Conservation (phyloP, 2,888 invertebrate genomes). For the Unio delphinus region DNA sequence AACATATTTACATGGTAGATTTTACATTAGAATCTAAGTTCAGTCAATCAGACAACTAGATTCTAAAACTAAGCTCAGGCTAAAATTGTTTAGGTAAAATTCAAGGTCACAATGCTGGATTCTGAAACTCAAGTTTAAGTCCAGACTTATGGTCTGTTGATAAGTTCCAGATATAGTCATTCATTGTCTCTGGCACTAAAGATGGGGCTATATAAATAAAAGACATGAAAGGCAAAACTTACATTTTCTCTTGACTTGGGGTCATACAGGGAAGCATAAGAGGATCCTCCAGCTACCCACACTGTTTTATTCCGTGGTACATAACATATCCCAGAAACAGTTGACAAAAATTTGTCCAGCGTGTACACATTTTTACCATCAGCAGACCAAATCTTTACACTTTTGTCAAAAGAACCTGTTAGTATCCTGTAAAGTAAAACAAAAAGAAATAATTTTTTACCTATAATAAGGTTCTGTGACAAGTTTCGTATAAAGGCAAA, state of each 20-base stretch:
- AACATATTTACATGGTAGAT: too few relatives aligned
- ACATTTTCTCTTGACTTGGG: constrained; percentile 71
- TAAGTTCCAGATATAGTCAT: not conserved
- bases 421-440: constrained; percentile 58
- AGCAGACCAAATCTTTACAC: constrained; percentile 69
- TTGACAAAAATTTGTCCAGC: constrained; percentile 64
- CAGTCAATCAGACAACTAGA: too few relatives aligned
- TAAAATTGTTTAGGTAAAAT: too few relatives aligned
- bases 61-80: too few relatives aligned
- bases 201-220: not conserved
- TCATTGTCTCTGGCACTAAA: not conserved
- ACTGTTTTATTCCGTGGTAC: constrained; percentile 69
- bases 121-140: not conserved
- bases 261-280: constrained; percentile 68
- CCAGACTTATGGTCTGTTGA: not conserved
- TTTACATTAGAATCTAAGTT: too few relatives aligned
- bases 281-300: constrained; percentile 69
- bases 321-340: constrained; percentile 68
- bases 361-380: constrained; percentile 70
- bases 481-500: too few relatives aligned
- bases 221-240: constrained; percentile 24
- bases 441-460: not conserved
- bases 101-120: too few relatives aligned
- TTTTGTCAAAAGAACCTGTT: constrained; percentile 71
- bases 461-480: too few relatives aligned